These are phyloP conservation scores for Tinea semifulvella DNA, from an alignment of 2,888 invertebrate genomes.

Conservation along the genomic window DNA sequence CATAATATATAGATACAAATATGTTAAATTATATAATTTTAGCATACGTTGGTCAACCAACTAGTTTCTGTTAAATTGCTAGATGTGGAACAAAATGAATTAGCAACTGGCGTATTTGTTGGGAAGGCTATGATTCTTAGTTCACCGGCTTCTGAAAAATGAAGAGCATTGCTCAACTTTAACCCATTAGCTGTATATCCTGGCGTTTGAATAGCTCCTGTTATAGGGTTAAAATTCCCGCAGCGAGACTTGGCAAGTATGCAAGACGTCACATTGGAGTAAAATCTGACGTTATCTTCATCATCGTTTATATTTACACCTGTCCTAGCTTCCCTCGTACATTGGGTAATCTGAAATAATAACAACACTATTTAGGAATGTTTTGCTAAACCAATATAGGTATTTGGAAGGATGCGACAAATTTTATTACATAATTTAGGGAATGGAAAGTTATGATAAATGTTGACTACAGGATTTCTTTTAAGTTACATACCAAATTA, in stretches of 20 bases:
- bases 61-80: conserved; percentile 60
- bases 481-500: conserved; percentile 49
- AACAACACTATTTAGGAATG: background rate
- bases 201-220: conserved; percentile 68
- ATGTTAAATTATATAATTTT: too few species aligned
- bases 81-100: conserved; percentile 61
- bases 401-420: too few species aligned
- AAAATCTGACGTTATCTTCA: conserved; percentile 61
- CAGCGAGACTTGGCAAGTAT: conserved; percentile 71
- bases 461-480: background rate
- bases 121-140: conserved; percentile 64
- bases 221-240: conserved; percentile 70
- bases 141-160: conserved; percentile 63
- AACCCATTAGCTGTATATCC: conserved; percentile 43
- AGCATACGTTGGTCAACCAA: conserved; percentile 57
- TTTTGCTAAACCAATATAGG: too few species aligned
- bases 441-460: too few species aligned
- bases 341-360: conserved; percentile 54
- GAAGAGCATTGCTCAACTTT: conserved; percentile 62
- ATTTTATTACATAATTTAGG: too few species aligned
- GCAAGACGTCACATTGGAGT: conserved; percentile 72
- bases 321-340: conserved; percentile 59
- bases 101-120: conserved; percentile 51
- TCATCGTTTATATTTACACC: conserved; percentile 56
- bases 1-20: too few species aligned